Conservation (phyloP, 1,140 invertebrate genomes). For the Leptopilina boulardi region DNA sequence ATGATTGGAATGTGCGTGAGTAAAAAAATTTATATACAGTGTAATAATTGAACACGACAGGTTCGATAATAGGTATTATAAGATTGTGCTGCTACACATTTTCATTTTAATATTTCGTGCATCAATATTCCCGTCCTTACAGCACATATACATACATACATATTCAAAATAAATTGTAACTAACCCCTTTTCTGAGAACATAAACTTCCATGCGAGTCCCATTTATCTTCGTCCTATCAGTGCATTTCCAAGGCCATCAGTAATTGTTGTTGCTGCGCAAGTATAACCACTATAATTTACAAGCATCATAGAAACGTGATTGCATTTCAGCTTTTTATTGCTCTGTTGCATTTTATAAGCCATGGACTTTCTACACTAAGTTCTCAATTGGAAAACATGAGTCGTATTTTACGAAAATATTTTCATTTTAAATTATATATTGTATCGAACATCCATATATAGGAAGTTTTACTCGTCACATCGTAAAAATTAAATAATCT, state of each 20-base stretch:
- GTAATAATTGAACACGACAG: not conserved
- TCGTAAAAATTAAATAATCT: no score
- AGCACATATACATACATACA: not conserved
- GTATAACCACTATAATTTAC: constrained; percentile 12
- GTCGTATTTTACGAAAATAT: not conserved
- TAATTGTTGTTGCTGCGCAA: constrained; percentile 19
- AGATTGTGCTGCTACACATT: not conserved
- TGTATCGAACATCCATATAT: no score
- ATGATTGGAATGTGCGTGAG: not conserved
- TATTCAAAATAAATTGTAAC: not conserved
- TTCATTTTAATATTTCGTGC: not conserved
- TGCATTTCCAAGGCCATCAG: constrained; percentile 11
- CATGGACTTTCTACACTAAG: not conserved
- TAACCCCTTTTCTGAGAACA: not conserved
- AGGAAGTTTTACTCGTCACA: no score
- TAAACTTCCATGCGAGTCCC: not conserved
- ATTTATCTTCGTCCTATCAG: constrained; percentile 28
- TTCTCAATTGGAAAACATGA: not conserved
- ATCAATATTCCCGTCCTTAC: not conserved
- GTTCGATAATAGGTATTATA: not conserved
- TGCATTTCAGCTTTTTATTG: not conserved
- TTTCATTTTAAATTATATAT: not conserved
- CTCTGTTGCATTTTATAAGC: not conserved
- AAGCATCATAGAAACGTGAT: not conserved
- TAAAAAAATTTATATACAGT: not conserved